Percentiles rank a stretch among this genome's conserved stretches.
These are phyloP conservation scores for Scrobipalpa atriplicella DNA, from an alignment of 2,888 invertebrate species.

Conservation along the genomic window DNA sequence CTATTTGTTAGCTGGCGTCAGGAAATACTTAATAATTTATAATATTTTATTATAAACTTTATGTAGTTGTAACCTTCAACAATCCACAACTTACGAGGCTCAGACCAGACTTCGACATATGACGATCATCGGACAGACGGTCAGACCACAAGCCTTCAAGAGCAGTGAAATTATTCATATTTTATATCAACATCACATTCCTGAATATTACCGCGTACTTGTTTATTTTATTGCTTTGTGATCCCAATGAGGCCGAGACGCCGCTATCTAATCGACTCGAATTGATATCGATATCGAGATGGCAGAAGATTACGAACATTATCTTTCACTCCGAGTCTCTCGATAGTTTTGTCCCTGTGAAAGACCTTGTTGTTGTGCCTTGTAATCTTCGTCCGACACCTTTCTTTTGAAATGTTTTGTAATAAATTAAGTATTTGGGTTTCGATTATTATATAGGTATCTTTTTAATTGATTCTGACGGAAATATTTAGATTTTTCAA, in stretches of 20 bases:
- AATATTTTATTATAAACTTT: too few species aligned
- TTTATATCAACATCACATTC: neutral
- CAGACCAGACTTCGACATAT: too few species aligned
- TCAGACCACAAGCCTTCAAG: too few species aligned
- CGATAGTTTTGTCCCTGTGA: constrained; percentile 16
- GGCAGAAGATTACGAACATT: constrained; percentile 30
- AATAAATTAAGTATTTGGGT: too few species aligned
- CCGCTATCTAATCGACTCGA: constrained; percentile 30
- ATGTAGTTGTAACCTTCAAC: too few species aligned
- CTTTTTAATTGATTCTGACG: too few species aligned
- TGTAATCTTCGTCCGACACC: neutral
- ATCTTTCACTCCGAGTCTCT: constrained; percentile 22
- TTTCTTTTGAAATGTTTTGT: constrained; percentile 5
- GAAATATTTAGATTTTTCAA: too few species aligned
- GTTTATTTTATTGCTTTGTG: constrained; percentile 9
- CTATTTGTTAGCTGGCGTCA: neutral
- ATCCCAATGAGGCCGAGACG: neutral
- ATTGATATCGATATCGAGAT: constrained; percentile 30
- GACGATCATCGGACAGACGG: too few species aligned
- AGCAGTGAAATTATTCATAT: too few species aligned
- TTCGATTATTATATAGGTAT: too few species aligned
- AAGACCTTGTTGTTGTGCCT: constrained; percentile 1
- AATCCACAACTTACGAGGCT: too few species aligned
- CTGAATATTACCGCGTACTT: neutral
- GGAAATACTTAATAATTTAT: too few species aligned